Percentiles rank a stretch among this genome's conserved stretches.
phyloP scores from a whole-genome alignment of 2,888 invertebrate genomes.

The Dioctria rufipes region DNA sequence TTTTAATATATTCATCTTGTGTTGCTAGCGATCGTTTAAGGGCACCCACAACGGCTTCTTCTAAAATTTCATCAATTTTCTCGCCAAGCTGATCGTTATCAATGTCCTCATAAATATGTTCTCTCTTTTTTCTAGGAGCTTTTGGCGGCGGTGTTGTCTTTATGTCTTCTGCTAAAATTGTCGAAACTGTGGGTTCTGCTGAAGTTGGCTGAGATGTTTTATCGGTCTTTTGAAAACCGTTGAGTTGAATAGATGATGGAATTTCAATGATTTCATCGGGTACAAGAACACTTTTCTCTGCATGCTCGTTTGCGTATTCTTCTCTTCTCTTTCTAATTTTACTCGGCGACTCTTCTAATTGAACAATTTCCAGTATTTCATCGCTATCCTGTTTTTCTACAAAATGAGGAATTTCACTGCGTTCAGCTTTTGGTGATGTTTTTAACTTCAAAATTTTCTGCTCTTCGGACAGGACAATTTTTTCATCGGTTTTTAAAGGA shows the following conservation, averaged over 20 bases:
- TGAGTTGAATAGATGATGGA: slow-evolving; percentile 55
- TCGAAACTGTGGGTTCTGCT: slow-evolving; percentile 72
- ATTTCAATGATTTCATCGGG: slow-evolving; percentile 71
- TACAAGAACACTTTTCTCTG: slow-evolving; percentile 64
- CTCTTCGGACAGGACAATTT: slow-evolving; percentile 71
- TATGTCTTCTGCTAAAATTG: slow-evolving; percentile 64
- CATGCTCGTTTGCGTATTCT: slow-evolving; percentile 8
- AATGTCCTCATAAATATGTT: slow-evolving; percentile 78
- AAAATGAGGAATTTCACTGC: slow-evolving; percentile 71
- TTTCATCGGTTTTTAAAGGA: slow-evolving; percentile 70
- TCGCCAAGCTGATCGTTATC: slow-evolving; percentile 64
- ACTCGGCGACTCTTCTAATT: slow-evolving; percentile 71
- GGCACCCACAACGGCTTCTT: slow-evolving; percentile 66
- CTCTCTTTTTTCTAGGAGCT: slow-evolving; percentile 73
- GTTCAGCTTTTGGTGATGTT: slow-evolving; percentile 76
- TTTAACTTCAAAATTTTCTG: slow-evolving; percentile 76
- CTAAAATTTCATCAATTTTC: slow-evolving; percentile 64
- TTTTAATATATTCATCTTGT: slow-evolving; percentile 71
- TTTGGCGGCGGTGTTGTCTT: slow-evolving; percentile 65
- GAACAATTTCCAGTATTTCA: slow-evolving; percentile 69
- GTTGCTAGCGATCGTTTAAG: slow-evolving; percentile 67
- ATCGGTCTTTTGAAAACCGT: slow-evolving; percentile 16
- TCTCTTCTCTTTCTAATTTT: slow-evolving; percentile 65
- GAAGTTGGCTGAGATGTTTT: slow-evolving; percentile 50
- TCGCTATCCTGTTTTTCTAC: slow-evolving; percentile 72